Base-by-base conservation (phyloP, 2,113 vertebrate species). In the Fukomys damarensis region DNA sequence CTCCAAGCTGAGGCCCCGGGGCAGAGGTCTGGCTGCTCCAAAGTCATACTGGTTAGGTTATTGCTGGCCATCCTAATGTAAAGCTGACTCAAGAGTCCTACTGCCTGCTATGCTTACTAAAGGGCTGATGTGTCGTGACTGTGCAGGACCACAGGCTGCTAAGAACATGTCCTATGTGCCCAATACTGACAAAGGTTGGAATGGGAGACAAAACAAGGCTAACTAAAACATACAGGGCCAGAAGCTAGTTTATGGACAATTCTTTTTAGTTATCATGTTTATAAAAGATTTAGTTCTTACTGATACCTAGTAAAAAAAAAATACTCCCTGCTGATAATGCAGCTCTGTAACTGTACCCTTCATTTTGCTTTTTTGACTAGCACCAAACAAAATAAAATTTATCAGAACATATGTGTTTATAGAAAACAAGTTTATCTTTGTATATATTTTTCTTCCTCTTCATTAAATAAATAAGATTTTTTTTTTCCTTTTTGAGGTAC, bases 371-470 rank as follows among this genome's bases (percentile, higher is more conserved):
- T 58, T 90, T 28, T 58, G 56, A 68, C 66, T 87, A 11, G 20
- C 87, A 76, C 74, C 3, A 76, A 86, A 52, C 16, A 87, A 82
- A 66, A 87, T 81, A 87, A 87, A 76, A 91, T 86, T 59, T n/a
- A 91, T 82, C 56, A 87, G 65, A 79, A 76, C 49, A 74, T 76
- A n/a, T 49, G 1, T 81, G 72, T 80, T 74, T 86, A 7, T 54
- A 81, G n/a, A 49, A 56, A 80, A 41, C 7, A 90, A 89, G 70
- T 12, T 26, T 90, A 7, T 32, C 86, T 66, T 77, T 79, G 63
- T 72, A 68, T 56, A 52, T 77, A 54, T 66, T 28, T 80, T 72
- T 63, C 61, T 86, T 90, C 30, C 17, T 41, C 7, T 65, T 90
- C 41, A 52, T 86, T 86, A 90, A 72, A 58, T 85, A 89, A 59